A percentile compares a stretch with the other conserved stretches of the same genome.
These are phyloP conservation scores for Erpobdella octoculata DNA, from an alignment of 2,888 invertebrate species.

Conservation along the genomic window DNA sequence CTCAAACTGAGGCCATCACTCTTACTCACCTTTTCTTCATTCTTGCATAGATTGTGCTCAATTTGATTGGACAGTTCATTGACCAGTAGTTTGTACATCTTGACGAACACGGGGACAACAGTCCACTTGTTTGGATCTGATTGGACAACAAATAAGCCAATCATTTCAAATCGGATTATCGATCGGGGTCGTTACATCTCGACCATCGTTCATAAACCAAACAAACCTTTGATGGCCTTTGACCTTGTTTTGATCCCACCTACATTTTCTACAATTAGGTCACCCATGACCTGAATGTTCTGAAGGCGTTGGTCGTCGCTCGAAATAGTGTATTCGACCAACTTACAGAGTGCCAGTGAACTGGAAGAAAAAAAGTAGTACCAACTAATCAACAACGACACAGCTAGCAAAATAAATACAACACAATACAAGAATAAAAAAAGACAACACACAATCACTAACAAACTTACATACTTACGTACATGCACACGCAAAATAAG, in stretches of 20 bases:
- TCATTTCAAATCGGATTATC: too few relatives aligned
- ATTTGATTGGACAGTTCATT: conserved; percentile 61
- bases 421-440: too few relatives aligned
- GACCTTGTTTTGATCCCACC: conserved; percentile 48
- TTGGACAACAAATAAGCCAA: too few relatives aligned
- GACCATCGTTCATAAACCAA: too few relatives aligned
- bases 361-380: conserved; percentile 45
- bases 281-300: conserved; percentile 59
- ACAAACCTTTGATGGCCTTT: conserved; percentile 42
- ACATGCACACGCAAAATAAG: too few relatives aligned
- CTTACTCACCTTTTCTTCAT: conserved; percentile 33
- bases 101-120: conserved; percentile 62
- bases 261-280: conserved; percentile 50
- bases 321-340: conserved; percentile 63
- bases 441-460: too few relatives aligned
- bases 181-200: too few relatives aligned
- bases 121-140: conserved; percentile 58
- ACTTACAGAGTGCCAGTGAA: conserved; percentile 62
- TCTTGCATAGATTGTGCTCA: conserved; percentile 50
- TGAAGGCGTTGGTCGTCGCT: conserved; percentile 60
- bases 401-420: too few relatives aligned
- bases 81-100: conserved; percentile 65
- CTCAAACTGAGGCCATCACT: neutral
- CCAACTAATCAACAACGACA: neutral
- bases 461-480: too few relatives aligned